A percentile compares a stretch with the other conserved stretches of the same genome.
These are phyloP conservation scores for Platycheirus rosarum DNA, from an alignment of 2,888 invertebrate genomes.

Conservation along the genomic window DNA sequence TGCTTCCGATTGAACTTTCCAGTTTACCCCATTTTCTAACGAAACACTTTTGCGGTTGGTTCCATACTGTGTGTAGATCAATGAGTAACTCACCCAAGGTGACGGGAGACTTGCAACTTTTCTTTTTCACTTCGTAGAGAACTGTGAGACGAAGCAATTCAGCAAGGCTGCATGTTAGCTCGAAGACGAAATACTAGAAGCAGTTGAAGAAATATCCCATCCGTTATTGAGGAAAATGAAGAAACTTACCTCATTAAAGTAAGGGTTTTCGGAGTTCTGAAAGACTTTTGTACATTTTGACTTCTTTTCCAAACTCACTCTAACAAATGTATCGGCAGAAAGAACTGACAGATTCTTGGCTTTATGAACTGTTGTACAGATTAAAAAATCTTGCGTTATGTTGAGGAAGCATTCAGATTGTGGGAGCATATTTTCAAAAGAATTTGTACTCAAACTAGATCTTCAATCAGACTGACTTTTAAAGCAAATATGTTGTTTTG, in stretches of 20 bases:
- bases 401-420: slow-evolving; percentile 80
- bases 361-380: slow-evolving; percentile 87
- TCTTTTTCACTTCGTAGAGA: slow-evolving; percentile 85
- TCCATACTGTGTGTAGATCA: slow-evolving; percentile 88
- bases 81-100: slow-evolving; percentile 86
- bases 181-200: slow-evolving; percentile 88
- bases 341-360: slow-evolving; percentile 84
- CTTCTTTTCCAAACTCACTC: slow-evolving; percentile 86
- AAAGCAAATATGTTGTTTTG: not conserved
- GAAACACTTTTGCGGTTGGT: slow-evolving; percentile 90
- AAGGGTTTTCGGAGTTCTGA: slow-evolving; percentile 85
- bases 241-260: slow-evolving; percentile 86
- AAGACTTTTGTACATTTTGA: slow-evolving; percentile 85
- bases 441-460: too few relatives aligned
- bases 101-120: slow-evolving; percentile 83
- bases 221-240: not conserved
- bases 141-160: slow-evolving; percentile 85
- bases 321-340: slow-evolving; percentile 85
- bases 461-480: too few relatives aligned
- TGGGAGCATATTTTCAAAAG: slow-evolving; percentile 77
- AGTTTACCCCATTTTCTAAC: slow-evolving; percentile 94
- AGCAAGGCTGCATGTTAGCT: slow-evolving; percentile 84
- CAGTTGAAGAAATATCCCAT: not conserved
- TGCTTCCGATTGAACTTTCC: slow-evolving; percentile 85
- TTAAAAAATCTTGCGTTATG: slow-evolving; percentile 83